phyloP scores from a whole-genome alignment of 2,888 invertebrate genomes.

The Muschampia plurimacula region DNA sequence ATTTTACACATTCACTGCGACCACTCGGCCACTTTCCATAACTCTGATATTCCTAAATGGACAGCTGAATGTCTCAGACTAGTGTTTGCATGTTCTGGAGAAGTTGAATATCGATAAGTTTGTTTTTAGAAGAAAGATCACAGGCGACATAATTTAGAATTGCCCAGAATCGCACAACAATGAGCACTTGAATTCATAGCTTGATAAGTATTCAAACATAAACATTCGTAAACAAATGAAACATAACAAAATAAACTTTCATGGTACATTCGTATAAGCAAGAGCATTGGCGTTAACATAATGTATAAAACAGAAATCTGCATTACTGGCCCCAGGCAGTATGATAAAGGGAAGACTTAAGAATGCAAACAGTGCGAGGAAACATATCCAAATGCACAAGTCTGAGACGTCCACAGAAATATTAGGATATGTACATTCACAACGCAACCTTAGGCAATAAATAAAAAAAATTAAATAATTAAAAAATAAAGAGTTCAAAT shows the following conservation, averaged over 20 bases:
- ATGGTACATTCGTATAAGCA: slow-evolving; percentile 7
- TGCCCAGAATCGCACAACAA: slow-evolving; percentile 14
- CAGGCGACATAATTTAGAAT: not conserved
- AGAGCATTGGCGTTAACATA: slow-evolving; percentile 11
- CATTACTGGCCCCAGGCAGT: slow-evolving; percentile 1
- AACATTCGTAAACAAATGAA: slow-evolving; percentile 37
- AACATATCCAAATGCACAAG: slow-evolving; percentile 9
- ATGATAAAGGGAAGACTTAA: slow-evolving; percentile 1
- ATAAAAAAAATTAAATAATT: slow-evolving; percentile 80
- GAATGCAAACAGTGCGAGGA: not conserved
- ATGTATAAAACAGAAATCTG: slow-evolving; percentile 14
- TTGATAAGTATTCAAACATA: slow-evolving; percentile 32
- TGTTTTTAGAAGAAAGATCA: slow-evolving; percentile 6
- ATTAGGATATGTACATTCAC: slow-evolving; percentile 41
- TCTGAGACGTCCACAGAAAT: slow-evolving; percentile 33
- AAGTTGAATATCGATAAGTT: slow-evolving; percentile 3
- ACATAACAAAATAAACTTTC: slow-evolving; percentile 33
- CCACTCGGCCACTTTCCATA: slow-evolving; percentile 47
- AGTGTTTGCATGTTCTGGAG: slow-evolving; percentile 40
- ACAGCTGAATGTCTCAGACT: slow-evolving; percentile 55
- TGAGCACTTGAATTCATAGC: slow-evolving; percentile 8
- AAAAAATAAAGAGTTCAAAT: slow-evolving; percentile 80
- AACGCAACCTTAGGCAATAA: slow-evolving; percentile 73
- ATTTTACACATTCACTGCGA: slow-evolving; percentile 69
- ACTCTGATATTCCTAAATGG: slow-evolving; percentile 51